Percentiles rank a stretch among this genome's conserved stretches.
phyloP scores from a whole-genome alignment of 2,113 vertebrate species.

The Nesogale talazaci region DNA sequence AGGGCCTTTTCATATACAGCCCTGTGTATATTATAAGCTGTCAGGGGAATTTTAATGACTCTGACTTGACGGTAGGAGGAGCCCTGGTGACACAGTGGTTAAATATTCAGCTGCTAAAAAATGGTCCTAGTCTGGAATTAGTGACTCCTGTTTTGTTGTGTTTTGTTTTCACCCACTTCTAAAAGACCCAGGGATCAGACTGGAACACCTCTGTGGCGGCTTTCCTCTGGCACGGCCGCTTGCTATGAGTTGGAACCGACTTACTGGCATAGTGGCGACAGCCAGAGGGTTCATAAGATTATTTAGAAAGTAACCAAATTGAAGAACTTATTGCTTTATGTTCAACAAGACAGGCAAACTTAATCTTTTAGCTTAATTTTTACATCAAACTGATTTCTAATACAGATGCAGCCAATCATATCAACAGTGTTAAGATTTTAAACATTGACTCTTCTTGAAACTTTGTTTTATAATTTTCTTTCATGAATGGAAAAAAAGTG shows the following conservation, averaged over 20 bases:
- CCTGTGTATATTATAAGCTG: background rate
- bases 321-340: constrained; percentile 24
- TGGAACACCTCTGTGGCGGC: background rate
- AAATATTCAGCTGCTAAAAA: background rate
- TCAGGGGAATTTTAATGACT: background rate
- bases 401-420: background rate
- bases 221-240: background rate
- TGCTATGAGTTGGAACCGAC: background rate
- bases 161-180: background rate
- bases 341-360: background rate
- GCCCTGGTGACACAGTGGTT: background rate
- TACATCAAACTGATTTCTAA: constrained; percentile 45
- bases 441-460: background rate
- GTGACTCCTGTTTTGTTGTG: too few species aligned
- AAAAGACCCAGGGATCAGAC: background rate
- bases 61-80: background rate
- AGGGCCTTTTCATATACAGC: background rate
- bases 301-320: constrained; percentile 8
- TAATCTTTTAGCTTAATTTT: constrained; percentile 47
- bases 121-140: too few species aligned
- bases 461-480: constrained; percentile 11
- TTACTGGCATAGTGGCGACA: background rate
- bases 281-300: background rate
- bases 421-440: constrained; percentile 41
- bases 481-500: constrained; percentile 11